Evolutionary conservation across 2,113 vertebrate genomes (phyloP).

Genomic region (Crotalus horridus): DNA sequence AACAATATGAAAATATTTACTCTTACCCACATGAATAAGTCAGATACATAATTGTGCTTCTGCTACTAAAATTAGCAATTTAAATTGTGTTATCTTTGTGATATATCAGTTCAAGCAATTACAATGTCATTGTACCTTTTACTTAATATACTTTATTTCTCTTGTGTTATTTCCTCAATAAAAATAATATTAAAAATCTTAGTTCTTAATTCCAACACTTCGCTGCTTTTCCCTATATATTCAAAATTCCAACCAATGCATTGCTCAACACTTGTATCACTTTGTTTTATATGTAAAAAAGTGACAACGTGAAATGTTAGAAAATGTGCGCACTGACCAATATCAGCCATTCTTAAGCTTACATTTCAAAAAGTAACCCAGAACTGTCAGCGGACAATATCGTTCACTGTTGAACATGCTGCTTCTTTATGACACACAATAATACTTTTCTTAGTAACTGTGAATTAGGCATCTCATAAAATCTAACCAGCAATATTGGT

Average conservation of each 20-base stretch:
- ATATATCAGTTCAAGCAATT: background rate
- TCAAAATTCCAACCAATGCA: background rate
- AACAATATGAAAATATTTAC: background rate
- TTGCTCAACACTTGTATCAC: background rate
- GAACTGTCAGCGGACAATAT: background rate
- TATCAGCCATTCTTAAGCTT: background rate
- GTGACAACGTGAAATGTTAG: background rate
- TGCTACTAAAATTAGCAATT: background rate
- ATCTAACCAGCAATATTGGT: background rate
- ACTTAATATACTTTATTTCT: background rate
- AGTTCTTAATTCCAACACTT: background rate
- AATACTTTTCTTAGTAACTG: background rate
- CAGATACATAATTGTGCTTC: background rate
- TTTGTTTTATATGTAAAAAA: background rate
- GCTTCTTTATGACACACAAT: slow-evolving; percentile 22
- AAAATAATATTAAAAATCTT: background rate
- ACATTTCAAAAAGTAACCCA: background rate
- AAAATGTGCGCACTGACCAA: background rate
- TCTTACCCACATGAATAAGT: background rate
- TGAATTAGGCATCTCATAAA: background rate
- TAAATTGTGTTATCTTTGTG: background rate
- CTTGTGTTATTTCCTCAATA: background rate
- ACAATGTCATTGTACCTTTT: background rate
- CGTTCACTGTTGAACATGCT: background rate
- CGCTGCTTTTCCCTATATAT: background rate